Percentiles rank a stretch among this genome's conserved stretches.
These are phyloP conservation scores for Nematostella vectensis DNA, from an alignment of 92 coral and sea anemone genomes.

Conservation along the genomic window DNA sequence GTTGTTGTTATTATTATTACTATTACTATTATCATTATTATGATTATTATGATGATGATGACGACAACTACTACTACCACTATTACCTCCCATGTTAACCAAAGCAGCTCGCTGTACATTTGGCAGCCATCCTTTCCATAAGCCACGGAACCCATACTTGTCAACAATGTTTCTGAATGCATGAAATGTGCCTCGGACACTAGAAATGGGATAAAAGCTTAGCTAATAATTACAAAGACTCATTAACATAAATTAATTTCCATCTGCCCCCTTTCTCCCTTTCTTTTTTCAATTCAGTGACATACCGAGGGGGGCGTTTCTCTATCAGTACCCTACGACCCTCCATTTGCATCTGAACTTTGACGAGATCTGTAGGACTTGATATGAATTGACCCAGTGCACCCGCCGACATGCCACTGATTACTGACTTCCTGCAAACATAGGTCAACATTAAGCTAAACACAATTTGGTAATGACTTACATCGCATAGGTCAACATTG, in stretches of 20 bases:
- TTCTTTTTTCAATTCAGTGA: too few species aligned
- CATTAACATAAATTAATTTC: too few species aligned
- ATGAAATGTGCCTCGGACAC: conserved; percentile 75
- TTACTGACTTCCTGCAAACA: conserved; percentile 69
- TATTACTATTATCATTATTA: too few species aligned
- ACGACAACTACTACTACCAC: too few species aligned
- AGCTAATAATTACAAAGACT: too few species aligned
- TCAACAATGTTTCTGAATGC: conserved; percentile 73
- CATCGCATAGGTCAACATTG: too few species aligned
- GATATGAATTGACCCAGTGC: conserved; percentile 95
- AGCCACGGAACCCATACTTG: conserved; percentile 65
- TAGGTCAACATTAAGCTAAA: not conserved
- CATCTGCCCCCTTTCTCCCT: too few species aligned
- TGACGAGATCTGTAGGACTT: conserved; percentile 94
- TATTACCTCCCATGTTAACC: conserved; percentile 94
- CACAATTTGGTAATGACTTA: too few species aligned
- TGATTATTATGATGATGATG: too few species aligned
- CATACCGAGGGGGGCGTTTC: conserved; percentile 56
- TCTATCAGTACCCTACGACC: conserved; percentile 85
- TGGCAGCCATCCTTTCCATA: conserved; percentile 98
- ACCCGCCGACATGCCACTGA: conserved; percentile 92
- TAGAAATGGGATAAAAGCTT: conserved; percentile 2
- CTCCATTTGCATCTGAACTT: conserved; percentile 99
- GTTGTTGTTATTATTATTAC: too few species aligned
- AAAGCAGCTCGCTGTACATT: conserved; percentile 97